Evolutionary conservation across 2,797 vertebrate genomes (phyloP), one percentile per base, ranked within the genome.

Genomic region (Spinus olivaceus): DNA sequence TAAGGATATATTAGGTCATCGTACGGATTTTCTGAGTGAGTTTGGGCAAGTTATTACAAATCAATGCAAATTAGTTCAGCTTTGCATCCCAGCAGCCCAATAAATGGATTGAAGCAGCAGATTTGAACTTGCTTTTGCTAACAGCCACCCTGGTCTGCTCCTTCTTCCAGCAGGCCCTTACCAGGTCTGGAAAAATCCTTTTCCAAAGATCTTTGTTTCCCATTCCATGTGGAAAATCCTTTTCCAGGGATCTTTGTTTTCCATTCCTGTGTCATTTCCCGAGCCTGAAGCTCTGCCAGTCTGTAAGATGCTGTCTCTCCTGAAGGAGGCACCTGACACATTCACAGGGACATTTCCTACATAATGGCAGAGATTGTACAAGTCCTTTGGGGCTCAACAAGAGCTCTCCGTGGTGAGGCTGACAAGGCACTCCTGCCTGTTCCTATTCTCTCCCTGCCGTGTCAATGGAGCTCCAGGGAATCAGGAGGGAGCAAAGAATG

Each of bases 261-360:
- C 44, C 39, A 21, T 54, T 39, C 10, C 19, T 5, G 19, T 72
- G 30, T 32, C 4, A 22, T 74, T 87, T 85, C 67, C 66, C 9
- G 41, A 69, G 33, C 6, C 49, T 60, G 81, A 17, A 25, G 37
- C 73, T 71, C 39, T 85, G 47, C 60, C 78, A 2, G 12, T 19
- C 50, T 66, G 20, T 30, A 9, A 47, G 42, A 47, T 5, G 0
- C 70, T 65, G 28, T 28, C 20, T 67, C 24, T 79, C 27, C 81
- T 54, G 54, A 23, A 95, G 83, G 74, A 94, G 65, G 47, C 76
- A 82, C 60, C 59, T 88, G 76, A 14, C 22, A 8, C 47, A 39
- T 44, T 46, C 2, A 3, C 0, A 6, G 33, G n/a, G 19, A 54
- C 12, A 0, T 59, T 77, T 51, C 53, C 79, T 71, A 35, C 78